Evolutionary conservation across 2,113 vertebrate species (phyloP), one percentile per base, ranked within the genome.

Genomic region (Spea multiplicata): DNA sequence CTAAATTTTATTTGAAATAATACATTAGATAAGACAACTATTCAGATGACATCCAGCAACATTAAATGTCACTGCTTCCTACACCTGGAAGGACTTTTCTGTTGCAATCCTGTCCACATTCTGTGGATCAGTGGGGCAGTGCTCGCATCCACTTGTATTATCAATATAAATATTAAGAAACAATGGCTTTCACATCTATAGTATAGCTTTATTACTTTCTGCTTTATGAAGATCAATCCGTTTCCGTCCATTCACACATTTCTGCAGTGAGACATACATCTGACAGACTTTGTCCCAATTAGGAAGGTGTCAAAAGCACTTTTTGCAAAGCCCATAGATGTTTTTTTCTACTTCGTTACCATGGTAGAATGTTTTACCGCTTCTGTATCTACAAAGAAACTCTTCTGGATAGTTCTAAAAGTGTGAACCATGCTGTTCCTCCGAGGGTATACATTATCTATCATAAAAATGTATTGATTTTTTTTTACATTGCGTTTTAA

Each of bases 271-370:
- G 66, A 70, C 53, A 62, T 70, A 10, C 16, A 62, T 77, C 66
- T 77, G 75, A 77, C 75, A 70, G 67, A 70, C 70, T 61, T 46
- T 8, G 16, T 70, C 30, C 75, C 55, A 77, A 77, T 77, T 77
- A 77, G 69, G 67, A 70, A 77, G 4, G 75, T 62, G 75, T 71
- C 68, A 69, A 77, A 62, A 55, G 59, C 75, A 12, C 57, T 70
- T 77, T 57, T 47, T 62, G 48, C 47, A 76, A 71, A 70, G 55
- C 75, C 67, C 57, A 77, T 62, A 77, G 48, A 77, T 70, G 75
- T 62, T 69, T 76, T 57, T 69, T 69, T 69, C 75, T 59, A 48
- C 75, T 55, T 76, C 70, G 55, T 70, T 77, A 77, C 68, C 17
- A 47, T 62, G 45, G 10, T 10, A 64, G 46, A 71, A 70, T 62